These are phyloP conservation scores for Tachysurus fulvidraco DNA, from an alignment of 2,113 vertebrate species.

Conservation along the genomic window DNA sequence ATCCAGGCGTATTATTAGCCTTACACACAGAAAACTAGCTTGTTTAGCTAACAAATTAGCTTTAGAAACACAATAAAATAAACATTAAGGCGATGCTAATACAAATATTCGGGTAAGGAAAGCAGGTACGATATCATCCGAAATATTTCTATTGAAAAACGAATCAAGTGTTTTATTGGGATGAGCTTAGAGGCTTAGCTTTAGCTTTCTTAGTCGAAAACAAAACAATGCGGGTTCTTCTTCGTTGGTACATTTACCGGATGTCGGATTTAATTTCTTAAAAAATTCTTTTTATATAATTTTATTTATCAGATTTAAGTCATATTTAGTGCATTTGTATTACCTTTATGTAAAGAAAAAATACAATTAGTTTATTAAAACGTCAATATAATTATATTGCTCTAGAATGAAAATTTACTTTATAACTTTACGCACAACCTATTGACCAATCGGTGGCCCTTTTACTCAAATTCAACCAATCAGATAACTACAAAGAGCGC, in stretches of 20 bases:
- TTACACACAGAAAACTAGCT: neutral
- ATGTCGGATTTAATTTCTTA: neutral
- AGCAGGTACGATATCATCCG: neutral
- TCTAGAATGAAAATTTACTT: neutral
- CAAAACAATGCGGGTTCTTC: constrained; percentile 10
- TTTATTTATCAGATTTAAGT: too few relatives aligned
- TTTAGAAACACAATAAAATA: neutral
- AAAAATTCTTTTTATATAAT: too few relatives aligned
- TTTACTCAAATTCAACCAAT: neutral
- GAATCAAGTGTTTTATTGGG: neutral
- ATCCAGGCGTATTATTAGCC: neutral
- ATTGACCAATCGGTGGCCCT: neutral
- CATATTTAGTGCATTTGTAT: neutral
- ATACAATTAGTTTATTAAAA: neutral
- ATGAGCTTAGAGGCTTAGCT: neutral
- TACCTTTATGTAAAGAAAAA: neutral
- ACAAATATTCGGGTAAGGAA: neutral
- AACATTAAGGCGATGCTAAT: too few relatives aligned
- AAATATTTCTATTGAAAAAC: neutral
- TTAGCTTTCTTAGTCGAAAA: neutral
- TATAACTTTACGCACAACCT: too few relatives aligned
- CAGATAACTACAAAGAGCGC: neutral
- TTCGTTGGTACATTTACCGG: neutral
- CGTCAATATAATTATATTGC: neutral
- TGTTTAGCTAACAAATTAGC: neutral